Conservation (phyloP, 2,888 invertebrate species). For the Melitaea athalia region DNA sequence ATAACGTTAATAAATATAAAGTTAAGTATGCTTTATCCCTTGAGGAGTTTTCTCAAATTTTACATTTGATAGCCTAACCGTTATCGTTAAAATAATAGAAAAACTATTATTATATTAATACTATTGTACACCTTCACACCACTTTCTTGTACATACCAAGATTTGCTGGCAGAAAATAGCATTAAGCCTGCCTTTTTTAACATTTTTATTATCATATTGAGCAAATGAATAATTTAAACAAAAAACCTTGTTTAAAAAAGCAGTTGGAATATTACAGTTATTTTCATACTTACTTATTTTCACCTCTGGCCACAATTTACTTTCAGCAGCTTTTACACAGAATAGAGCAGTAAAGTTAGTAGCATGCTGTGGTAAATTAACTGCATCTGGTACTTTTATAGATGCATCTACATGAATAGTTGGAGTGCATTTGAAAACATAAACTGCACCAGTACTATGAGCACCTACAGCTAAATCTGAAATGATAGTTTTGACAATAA, state of each 20-base stretch:
- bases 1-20: neutral
- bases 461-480: slow-evolving; percentile 84
- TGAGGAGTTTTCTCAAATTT: neutral
- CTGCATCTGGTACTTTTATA: slow-evolving; percentile 63
- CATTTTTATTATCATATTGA: too few relatives aligned
- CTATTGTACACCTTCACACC: too few relatives aligned
- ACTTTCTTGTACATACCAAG: too few relatives aligned
- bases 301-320: slow-evolving; percentile 53
- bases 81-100: too few relatives aligned
- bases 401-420: slow-evolving; percentile 58
- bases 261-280: too few relatives aligned
- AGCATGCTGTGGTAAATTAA: slow-evolving; percentile 63
- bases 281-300: slow-evolving; percentile 50
- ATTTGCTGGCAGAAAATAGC: too few relatives aligned
- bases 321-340: slow-evolving; percentile 57
- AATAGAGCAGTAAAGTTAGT: slow-evolving; percentile 67
- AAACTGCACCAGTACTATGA: slow-evolving; percentile 78
- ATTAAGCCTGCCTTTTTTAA: too few relatives aligned
- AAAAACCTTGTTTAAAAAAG: too few relatives aligned
- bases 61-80: too few relatives aligned
- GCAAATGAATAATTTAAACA: too few relatives aligned
- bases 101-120: too few relatives aligned
- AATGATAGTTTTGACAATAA: slow-evolving; percentile 42
- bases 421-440: slow-evolving; percentile 75
- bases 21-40: neutral